Percentiles rank a stretch among this genome's conserved stretches.
These are phyloP conservation scores for Argynnis bischoffii DNA, from an alignment of 2,888 invertebrate species.

Conservation along the genomic window DNA sequence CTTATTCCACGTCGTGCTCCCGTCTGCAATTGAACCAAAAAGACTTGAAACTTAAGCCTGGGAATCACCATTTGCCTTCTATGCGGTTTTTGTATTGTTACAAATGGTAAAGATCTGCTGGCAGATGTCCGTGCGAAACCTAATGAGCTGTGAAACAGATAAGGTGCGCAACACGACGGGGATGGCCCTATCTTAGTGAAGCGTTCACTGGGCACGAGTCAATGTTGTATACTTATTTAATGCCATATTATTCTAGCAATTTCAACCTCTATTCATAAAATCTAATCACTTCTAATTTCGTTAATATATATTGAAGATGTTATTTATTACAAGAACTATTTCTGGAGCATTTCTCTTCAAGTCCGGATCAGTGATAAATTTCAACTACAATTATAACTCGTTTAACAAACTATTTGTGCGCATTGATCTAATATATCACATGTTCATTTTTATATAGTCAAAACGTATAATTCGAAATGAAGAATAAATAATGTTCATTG, in stretches of 20 bases:
- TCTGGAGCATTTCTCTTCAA: too few species aligned
- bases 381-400: too few species aligned
- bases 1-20: constrained; percentile 58
- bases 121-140: constrained; percentile 66
- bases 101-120: constrained; percentile 74
- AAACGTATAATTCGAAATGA: too few species aligned
- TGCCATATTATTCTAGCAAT: constrained; percentile 23
- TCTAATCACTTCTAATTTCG: too few species aligned
- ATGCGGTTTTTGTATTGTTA: constrained; percentile 74
- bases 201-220: constrained; percentile 60
- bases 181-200: constrained; percentile 70
- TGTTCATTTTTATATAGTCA: too few species aligned
- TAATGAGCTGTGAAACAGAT: constrained; percentile 84
- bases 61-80: constrained; percentile 73
- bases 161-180: constrained; percentile 72
- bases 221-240: constrained; percentile 45
- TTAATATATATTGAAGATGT: too few species aligned
- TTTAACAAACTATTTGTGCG: too few species aligned
- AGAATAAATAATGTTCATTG: too few species aligned
- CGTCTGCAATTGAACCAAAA: constrained; percentile 55
- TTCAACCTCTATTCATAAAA: too few species aligned
- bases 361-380: too few species aligned
- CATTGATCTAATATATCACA: too few species aligned
- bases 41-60: constrained; percentile 66
- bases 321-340: too few species aligned